Evolutionary conservation across 2,797 vertebrate species (phyloP).

Genomic region (Onychomys torridus): DNA sequence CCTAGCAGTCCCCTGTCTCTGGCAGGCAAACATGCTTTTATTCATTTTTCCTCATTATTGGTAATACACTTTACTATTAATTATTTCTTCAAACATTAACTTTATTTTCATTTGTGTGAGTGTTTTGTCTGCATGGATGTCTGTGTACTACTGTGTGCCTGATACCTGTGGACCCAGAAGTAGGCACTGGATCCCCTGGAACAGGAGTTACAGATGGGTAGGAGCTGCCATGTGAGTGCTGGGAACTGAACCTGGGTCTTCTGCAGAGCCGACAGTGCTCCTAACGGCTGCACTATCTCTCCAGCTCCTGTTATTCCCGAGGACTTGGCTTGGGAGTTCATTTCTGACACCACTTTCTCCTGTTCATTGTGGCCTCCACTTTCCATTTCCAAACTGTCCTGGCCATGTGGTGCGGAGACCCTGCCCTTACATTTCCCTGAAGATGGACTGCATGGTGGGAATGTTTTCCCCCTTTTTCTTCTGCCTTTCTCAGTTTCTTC

Average conservation of each 20-base stretch:
- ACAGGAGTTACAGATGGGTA: not conserved
- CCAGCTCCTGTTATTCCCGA: not conserved
- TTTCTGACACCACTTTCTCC: not conserved
- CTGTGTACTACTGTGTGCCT: not conserved
- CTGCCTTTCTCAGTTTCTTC: not conserved
- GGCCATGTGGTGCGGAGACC: not conserved
- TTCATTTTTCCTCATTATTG: not conserved
- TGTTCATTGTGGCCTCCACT: not conserved
- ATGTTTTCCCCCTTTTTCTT: not conserved
- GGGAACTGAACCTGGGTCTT: not conserved
- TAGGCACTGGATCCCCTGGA: not conserved
- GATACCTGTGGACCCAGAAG: too few species aligned
- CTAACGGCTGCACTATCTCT: not conserved
- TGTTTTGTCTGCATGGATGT: too few species aligned
- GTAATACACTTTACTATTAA: not conserved
- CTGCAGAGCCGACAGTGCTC: not conserved
- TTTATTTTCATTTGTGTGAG: not conserved
- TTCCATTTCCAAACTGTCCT: not conserved
- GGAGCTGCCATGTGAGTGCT: not conserved
- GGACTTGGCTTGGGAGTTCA: slow-evolving; percentile 8
- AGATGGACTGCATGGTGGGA: not conserved
- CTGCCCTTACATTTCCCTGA: not conserved
- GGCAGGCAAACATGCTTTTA: slow-evolving; percentile 9
- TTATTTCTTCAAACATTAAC: not conserved
- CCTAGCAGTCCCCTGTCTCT: not conserved